Conservation (phyloP, 2,888 invertebrate genomes). For the Dioctria rufipes region DNA sequence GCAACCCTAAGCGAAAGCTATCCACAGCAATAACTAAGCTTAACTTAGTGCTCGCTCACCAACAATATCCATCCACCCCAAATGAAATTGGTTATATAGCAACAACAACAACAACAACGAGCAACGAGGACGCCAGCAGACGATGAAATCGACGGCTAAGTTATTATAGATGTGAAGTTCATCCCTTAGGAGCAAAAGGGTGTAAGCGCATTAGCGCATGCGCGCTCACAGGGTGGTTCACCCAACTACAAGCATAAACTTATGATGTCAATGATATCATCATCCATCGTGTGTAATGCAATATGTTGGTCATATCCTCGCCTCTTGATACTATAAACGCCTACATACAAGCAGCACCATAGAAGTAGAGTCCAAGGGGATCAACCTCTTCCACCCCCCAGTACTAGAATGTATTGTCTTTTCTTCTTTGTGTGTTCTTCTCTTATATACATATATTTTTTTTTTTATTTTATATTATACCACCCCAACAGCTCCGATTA, state of each 20-base stretch:
- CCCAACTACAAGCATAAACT: conserved; percentile 56
- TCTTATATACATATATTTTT: conserved; percentile 6
- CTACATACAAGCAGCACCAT: conserved; percentile 11
- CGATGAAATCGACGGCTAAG: conserved; percentile 11
- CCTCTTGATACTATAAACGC: no score
- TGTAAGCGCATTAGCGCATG: conserved; percentile 67
- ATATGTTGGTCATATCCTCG: conserved; percentile 34
- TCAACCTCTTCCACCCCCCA: conserved; percentile 48
- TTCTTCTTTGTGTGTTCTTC: background rate
- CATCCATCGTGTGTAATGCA: background rate
- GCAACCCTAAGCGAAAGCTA: background rate
- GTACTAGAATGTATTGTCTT: conserved; percentile 48
- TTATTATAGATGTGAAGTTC: conserved; percentile 33
- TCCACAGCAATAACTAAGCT: background rate
- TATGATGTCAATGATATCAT: conserved; percentile 42
- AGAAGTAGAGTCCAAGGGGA: conserved; percentile 15
- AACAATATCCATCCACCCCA: no score
- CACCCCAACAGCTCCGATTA: conserved; percentile 65
- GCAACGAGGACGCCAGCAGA: no score
- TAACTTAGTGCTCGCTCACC: background rate
- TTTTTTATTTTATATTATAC: conserved; percentile 14
- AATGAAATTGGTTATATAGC: no score
- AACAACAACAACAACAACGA: no score
- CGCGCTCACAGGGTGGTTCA: conserved; percentile 70
- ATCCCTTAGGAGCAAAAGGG: conserved; percentile 32